Evolutionary conservation across 2,888 invertebrate species (phyloP).

Genomic region (Octodonta nipae): DNA sequence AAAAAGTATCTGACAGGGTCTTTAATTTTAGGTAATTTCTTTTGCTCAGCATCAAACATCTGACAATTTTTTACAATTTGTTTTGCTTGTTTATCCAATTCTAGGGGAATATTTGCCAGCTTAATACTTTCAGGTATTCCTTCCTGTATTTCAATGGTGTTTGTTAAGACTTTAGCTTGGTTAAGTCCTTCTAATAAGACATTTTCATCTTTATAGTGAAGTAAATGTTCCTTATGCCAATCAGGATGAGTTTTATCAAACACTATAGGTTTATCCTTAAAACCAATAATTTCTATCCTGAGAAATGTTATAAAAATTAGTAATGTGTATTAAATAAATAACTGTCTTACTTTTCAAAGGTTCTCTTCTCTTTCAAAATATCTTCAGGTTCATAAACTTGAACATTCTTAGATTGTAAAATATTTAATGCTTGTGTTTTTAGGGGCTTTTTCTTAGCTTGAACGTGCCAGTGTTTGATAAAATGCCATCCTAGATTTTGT

Average conservation of each 20-base stretch:
- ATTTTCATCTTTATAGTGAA: conserved; percentile 45
- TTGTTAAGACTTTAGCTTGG: conserved; percentile 73
- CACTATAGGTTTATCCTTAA: conserved; percentile 32
- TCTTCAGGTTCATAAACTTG: conserved; percentile 49
- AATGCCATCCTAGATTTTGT: conserved; percentile 61
- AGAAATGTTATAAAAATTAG: conserved; percentile 13
- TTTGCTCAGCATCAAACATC: conserved; percentile 66
- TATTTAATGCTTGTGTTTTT: conserved; percentile 42
- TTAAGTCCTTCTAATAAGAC: conserved; percentile 57
- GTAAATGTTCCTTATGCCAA: conserved; percentile 49
- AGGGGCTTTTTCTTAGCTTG: conserved; percentile 48
- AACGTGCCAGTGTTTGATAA: conserved; percentile 57
- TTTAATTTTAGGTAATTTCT: conserved; percentile 59
- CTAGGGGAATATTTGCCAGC: conserved; percentile 35
- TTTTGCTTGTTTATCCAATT: conserved; percentile 47
- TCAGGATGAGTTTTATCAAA: conserved; percentile 49
- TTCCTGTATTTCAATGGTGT: conserved; percentile 51
- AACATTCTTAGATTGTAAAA: conserved; percentile 45
- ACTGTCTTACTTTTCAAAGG: conserved; percentile 19
- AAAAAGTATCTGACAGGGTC: conserved; percentile 57
- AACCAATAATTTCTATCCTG: conserved; percentile 35
- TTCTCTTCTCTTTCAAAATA: conserved; percentile 37
- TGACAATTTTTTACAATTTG: conserved; percentile 50
- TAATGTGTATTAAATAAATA: not conserved
- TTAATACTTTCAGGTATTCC: conserved; percentile 48